Base-by-base conservation (phyloP, 2,113 vertebrate genomes). In the Chlamydotis undulata region DNA sequence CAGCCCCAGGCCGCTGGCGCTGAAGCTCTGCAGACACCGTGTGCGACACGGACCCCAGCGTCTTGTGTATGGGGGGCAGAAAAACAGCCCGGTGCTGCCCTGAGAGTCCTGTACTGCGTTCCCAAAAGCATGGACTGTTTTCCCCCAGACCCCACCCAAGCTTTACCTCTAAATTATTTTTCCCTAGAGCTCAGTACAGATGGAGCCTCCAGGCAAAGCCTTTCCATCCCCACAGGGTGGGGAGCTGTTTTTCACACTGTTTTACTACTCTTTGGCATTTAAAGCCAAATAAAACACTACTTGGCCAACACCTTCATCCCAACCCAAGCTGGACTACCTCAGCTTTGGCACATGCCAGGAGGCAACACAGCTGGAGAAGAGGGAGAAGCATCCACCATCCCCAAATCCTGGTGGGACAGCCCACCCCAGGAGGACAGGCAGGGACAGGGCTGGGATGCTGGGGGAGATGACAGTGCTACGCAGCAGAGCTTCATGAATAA, bases 11-110 rank as follows among this genome's bases (percentile, higher is more conserved):
- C 28, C 21, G 47, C 64, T 41, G 5, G 0, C 19, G 55, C 12
- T 2, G 10, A 68, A 41, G 83, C 24, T 37, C 8, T 9, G 8
- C 35, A 61, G 50, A 22, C 22, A 13, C 33, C 2, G 12, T 3
- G 37, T 4, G 57, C 22, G 64, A 70, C 5, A 3, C 0, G 6
- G 37, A 81, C 35, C 17, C 41, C 31, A 28, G 2, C 3, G 7
- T 2, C 22, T 41, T 37, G 47, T 0, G 0, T 12, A 23, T 1
- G 12, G 53, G 25, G 28, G 53, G 39, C 37, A 64, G n/a, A 29
- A 67, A 19, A 10, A 10, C 21, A 52, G 8, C 10, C 9, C 2
- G 1, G 16, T 18, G 47, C 4, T 2, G 0, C 63, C n/a, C 89
- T 24, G 49, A 45, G 33, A 19, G n/a, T n/a, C 19, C 24, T 24